Evolutionary conservation across 2,797 vertebrate species (phyloP).

Genomic region (Lagorchestes hirsutus): DNA sequence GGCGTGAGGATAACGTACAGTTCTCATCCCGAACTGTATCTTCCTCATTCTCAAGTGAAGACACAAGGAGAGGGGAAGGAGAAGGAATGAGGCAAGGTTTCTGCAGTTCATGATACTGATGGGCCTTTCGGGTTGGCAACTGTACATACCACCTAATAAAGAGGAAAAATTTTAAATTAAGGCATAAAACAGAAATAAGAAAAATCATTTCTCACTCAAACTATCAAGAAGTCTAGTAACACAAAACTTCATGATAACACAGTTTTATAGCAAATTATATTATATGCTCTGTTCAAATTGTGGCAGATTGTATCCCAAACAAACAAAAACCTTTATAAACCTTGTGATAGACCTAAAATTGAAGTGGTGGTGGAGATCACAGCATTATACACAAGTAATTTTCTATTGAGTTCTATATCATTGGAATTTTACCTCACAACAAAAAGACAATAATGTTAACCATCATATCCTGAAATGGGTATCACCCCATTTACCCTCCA

Average conservation of each 20-base stretch:
- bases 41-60: constrained; percentile 86
- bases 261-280: constrained; percentile 51
- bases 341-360: constrained; percentile 37
- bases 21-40: constrained; percentile 85
- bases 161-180: constrained; percentile 70
- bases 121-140: constrained; percentile 91
- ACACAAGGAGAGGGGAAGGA: constrained; percentile 81
- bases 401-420: constrained; percentile 49
- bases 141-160: constrained; percentile 88
- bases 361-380: constrained; percentile 16
- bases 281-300: constrained; percentile 44
- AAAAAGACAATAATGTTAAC: constrained; percentile 27
- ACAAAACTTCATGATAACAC: constrained; percentile 45
- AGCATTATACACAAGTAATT: background rate
- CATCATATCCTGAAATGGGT: constrained; percentile 33
- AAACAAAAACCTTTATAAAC: constrained; percentile 42
- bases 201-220: constrained; percentile 22
- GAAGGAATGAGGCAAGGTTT: constrained; percentile 85
- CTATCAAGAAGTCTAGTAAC: constrained; percentile 45
- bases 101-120: constrained; percentile 91
- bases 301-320: constrained; percentile 36
- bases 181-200: constrained; percentile 62
- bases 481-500: constrained; percentile 44
- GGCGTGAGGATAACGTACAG: constrained; percentile 86
- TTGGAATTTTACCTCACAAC: constrained; percentile 58